Evolutionary conservation across 2,888 invertebrate species (phyloP), one percentile per base, ranked within the genome.

Genomic region (Rhabditophanes sp.): DNA sequence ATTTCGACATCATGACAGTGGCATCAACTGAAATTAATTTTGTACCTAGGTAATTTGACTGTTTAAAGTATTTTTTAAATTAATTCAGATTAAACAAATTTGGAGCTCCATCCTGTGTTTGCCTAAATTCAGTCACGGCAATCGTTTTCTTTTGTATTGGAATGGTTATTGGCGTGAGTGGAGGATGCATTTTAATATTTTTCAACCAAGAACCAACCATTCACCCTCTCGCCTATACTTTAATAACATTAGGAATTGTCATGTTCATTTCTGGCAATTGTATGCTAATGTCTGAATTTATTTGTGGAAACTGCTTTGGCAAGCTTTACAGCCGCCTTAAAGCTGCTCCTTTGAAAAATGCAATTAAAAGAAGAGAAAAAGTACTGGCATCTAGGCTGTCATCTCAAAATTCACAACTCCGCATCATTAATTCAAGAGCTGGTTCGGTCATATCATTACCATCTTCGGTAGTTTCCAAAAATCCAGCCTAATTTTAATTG

Each of bases 251-350:
- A 12, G 43, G 43, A 4, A 21, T 39, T 11, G 18, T 49, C 18
- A 20, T 43, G 24, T 30, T 43, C 14, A 19, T 42, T 6, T 21
- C 42, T 16, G 43, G 43, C 6, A 19, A 11, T 7, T 15, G 44
- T n/a, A 44, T 43, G 48, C 49, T 46, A 48, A 15, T 18, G 24
- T 49, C 48, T 11, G 41, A 39, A 19, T 42, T 39, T 39, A 23
- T 21, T 11, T 37, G 39, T 39, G 19, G 17, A 16, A 35, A 43
- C 20, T 43, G 47, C 23, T 32, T 43, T 11, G 48, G 44, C 7
- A 21, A 26, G 9, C 17, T 23, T 2, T 46, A 49, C 25, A 8
- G 17, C 14, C 48, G 33, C 24, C 17, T 48, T 5, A 48, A 43
- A 40, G 42, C 41, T 12, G 43, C 43, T 2, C 43, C 43, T n/a